Evolutionary conservation across 1,140 invertebrate genomes (phyloP), one percentile per base, ranked within the genome.

Genomic region (Neuroterus valhalla): DNA sequence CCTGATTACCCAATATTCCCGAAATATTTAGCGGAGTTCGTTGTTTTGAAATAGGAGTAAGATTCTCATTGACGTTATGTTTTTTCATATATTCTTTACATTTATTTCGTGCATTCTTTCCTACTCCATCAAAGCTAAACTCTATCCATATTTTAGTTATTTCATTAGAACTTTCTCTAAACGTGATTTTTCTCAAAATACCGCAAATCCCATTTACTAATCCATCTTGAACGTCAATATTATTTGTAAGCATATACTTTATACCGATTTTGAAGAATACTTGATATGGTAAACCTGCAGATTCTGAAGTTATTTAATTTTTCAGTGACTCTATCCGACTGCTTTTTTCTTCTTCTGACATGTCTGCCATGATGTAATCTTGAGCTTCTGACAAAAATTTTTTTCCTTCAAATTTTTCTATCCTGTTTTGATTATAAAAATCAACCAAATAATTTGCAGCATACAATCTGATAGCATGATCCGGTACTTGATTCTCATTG

Each of bases 171-270:
- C 68, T 68, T 19, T 71, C 26, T 14, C 50, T 46, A 17, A 67
- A 68, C 31, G 19, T 50, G 38, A 43, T 50, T 6, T 52, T 15
- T 71, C 43, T 52, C 15, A 76, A 52, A 19, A 43, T 38, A 31
- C 74, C 74, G 23, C 71, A 71, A 14, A 74, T 74, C 38, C 74
- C 78, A 66, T 79, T 79, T 17, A 76, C 78, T 45, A 76, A 48
- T 48, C 74, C 72, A 68, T 76, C 78, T n/a, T n/a, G n/a, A n/a
- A n/a, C n/a, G n/a, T n/a, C n/a, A n/a, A n/a, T n/a, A n/a, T n/a
- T n/a, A n/a, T n/a, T n/a, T n/a, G n/a, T n/a, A n/a, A n/a, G n/a
- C n/a, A n/a, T n/a, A n/a, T n/a, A n/a, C n/a, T n/a, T 71, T 75
- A 19, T 23, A 79, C 68, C 55, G 76, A 74, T 66, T 52, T 70